Base-by-base conservation (phyloP, 2,113 vertebrate genomes). In the Hirundichthys speculiger region DNA sequence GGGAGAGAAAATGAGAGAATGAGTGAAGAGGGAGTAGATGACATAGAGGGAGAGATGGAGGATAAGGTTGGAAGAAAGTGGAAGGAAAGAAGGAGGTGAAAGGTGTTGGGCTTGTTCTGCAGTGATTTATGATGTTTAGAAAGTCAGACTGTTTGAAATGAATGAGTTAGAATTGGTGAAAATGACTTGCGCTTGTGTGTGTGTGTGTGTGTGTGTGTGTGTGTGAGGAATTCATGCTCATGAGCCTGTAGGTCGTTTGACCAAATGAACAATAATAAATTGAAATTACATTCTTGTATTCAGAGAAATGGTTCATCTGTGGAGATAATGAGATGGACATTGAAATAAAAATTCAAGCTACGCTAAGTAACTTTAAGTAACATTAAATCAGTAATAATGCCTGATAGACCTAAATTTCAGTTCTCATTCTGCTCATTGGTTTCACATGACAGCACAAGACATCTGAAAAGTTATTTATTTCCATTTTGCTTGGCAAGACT, bases 71-170 rank as follows among this genome's bases (percentile, higher is more conserved):
- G 53, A 47, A 68, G 55, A 81, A 75, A 78, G 53, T 63, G 51
- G 62, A 62, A 56, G 52, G 47, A 47, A 75, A 64, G 53, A 50
- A 42, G 61, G 80, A 83, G 84, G 84, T 84, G 80, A 84, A 72
- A 46, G 64, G 66, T 76, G 75, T 56, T 65, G 42, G 58, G 42
- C 69, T 63, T 46, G 69, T 64, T 63, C 21, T 34, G 48, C 27
- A 13, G 64, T 90, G 88, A 92, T 91, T 91, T 91, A 92, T 89
- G 71, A 86, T 82, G 83, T 86, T 88, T 89, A 71, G 75, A 78
- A 73, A 85, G 74, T 75, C 62, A 68, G 73, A 79, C 75, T 64
- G 54, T 70, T 52, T 73, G 73, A 78, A 83, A 88, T 88, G 89
- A 90, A 86, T 85, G 77, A 81, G 75, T 56, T 80, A 43, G 72